Conservation (phyloP, 2,888 invertebrate genomes). For the Cheilosia vulpina region DNA sequence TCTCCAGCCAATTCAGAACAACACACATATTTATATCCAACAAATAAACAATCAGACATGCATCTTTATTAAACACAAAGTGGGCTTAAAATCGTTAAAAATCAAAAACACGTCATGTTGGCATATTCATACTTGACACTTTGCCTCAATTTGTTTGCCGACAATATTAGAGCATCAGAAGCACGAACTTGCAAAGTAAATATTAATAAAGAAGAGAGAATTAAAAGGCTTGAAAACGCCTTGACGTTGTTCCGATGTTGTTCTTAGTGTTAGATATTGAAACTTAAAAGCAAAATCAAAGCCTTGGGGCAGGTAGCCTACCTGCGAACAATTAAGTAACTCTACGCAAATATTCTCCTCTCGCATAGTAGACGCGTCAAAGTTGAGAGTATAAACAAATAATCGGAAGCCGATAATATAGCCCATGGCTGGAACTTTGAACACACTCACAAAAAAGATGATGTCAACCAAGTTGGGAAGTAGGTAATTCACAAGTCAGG, state of each 20-base stretch:
- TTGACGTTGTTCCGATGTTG: background rate
- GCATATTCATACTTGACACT: background rate
- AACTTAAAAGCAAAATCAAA: background rate
- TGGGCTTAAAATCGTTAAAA: background rate
- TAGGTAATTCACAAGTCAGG: too few species aligned
- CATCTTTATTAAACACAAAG: background rate
- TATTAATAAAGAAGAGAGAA: background rate
- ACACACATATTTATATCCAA: background rate
- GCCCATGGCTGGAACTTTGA: background rate
- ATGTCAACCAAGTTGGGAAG: background rate
- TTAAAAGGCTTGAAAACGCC: background rate
- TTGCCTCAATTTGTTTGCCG: background rate
- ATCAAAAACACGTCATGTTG: background rate
- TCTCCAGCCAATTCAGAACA: background rate
- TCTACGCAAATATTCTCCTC: background rate
- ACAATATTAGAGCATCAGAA: background rate
- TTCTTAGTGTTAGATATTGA: background rate
- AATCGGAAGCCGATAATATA: background rate
- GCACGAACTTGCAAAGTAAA: background rate
- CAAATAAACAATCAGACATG: background rate
- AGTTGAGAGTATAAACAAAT: background rate
- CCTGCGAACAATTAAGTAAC: background rate
- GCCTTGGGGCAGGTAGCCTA: background rate
- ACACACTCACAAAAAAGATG: background rate
- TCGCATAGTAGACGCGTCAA: background rate